Base-by-base conservation (phyloP, 2,797 vertebrate genomes). In the Oreochromis mossambicus region DNA sequence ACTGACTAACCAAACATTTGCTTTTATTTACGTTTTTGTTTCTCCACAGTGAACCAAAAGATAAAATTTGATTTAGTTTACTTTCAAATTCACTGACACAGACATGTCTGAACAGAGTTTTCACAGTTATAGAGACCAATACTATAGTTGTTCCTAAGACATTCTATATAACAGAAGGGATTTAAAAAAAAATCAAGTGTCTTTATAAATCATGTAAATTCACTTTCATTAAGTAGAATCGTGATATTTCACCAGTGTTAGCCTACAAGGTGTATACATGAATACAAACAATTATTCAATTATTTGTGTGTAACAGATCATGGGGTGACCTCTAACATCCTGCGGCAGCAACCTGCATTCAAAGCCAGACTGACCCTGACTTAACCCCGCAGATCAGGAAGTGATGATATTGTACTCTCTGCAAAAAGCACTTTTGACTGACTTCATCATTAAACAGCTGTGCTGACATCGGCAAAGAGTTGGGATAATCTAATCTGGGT, bases 221-320 rank as follows among this genome's bases (percentile, higher is more conserved):
- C 26, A 56, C 58, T 66, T 85, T 66, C 5, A 50, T 79, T 52
- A 26, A 78, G 26, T 2, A 13, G 56, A 12, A 48, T 41, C 70
- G 55, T 77, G 41, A 48, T 24, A 46, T 55, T 5, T 6, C 15
- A 21, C 7, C n/a, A 79, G 14, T 63, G 34, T 80, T 41, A 48
- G 32, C 77, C 70, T 80, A 84, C 88, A 85, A 78, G 81, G 78
- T 75, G 4, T 13, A 54, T 66, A 58, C 82, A 86, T 87, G 52
- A 81, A 78, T 76, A 83, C 13, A 82, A 88, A 89, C 46, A 36
- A n/a, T 46, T 66, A 12, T 90, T 90, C 89, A 83, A 89, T 48
- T 77, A 78, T 68, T 68, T 83, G 8, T 34, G 32, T 81, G 79
- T 68, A 81, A 87, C 21, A 79, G 79, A 75, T 10, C 36, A 82